Conservation (phyloP, 2,797 vertebrate genomes). For the Eospalax fontanierii region DNA sequence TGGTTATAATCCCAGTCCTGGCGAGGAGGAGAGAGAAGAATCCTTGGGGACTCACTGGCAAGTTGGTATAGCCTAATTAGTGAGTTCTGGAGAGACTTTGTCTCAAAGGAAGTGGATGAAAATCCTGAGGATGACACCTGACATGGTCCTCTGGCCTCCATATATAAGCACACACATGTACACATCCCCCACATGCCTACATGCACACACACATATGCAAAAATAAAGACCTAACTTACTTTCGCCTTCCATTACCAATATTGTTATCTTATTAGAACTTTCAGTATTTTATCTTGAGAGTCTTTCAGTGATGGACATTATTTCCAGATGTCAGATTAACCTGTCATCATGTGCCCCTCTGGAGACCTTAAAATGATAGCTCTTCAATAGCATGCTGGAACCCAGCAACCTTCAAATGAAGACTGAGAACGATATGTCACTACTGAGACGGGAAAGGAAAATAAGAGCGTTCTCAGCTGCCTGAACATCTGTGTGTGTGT, state of each 20-base stretch:
- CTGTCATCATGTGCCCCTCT: conserved; percentile 41
- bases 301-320: conserved; percentile 13
- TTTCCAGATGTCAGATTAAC: conserved; percentile 71
- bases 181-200: background rate
- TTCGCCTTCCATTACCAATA: background rate
- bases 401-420: conserved; percentile 52
- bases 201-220: background rate
- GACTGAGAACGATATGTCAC: background rate
- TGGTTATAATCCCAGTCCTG: background rate
- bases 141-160: background rate
- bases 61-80: background rate
- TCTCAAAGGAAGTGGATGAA: background rate
- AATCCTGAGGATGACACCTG: background rate
- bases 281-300: conserved; percentile 55
- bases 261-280: conserved; percentile 64
- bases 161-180: background rate
- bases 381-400: background rate
- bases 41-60: background rate
- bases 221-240: background rate
- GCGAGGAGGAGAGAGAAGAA: background rate
- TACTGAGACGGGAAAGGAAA: background rate
- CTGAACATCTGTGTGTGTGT: conserved; percentile 69
- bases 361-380: conserved; percentile 22
- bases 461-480: conserved; percentile 55
- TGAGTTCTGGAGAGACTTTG: background rate